phyloP scores from a whole-genome alignment of 2,113 vertebrate genomes.

The Gallinago media region DNA sequence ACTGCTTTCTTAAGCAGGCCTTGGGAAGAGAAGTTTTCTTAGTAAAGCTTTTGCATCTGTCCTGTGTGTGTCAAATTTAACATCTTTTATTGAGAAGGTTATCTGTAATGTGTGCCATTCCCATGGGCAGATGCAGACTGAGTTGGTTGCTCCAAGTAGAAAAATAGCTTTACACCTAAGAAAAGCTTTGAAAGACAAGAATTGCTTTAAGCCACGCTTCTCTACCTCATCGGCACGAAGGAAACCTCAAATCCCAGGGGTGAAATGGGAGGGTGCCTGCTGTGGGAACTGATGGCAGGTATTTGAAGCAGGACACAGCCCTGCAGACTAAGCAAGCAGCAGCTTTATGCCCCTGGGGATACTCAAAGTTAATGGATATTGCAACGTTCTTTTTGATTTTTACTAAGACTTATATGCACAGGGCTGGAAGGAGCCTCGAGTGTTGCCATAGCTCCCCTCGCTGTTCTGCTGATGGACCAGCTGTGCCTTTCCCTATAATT shows the following conservation, averaged over 20 bases:
- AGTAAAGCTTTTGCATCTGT: not conserved
- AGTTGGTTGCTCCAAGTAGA: not conserved
- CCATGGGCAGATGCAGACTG: not conserved
- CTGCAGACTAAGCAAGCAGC: not conserved
- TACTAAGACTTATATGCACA: not conserved
- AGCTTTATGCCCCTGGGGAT: not conserved
- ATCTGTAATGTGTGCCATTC: fast-evolving
- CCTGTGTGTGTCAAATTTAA: not conserved
- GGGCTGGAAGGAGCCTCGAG: not conserved
- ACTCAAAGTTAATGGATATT: not conserved
- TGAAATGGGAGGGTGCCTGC: not conserved
- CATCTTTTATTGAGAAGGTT: not conserved
- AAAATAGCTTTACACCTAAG: fast-evolving
- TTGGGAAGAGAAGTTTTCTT: not conserved
- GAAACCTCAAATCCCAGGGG: not conserved
- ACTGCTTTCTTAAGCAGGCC: not conserved
- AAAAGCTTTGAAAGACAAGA: not conserved
- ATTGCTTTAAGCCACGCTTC: not conserved
- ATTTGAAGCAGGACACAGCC: not conserved
- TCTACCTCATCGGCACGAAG: not conserved
- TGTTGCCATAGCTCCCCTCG: not conserved
- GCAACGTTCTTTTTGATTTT: not conserved
- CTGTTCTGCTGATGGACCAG: not conserved
- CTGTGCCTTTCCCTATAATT: constrained; percentile 17
- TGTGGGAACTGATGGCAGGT: not conserved